These are phyloP conservation scores for Aplochiton taeniatus DNA, from an alignment of 2,797 vertebrate species.

Conservation along the genomic window DNA sequence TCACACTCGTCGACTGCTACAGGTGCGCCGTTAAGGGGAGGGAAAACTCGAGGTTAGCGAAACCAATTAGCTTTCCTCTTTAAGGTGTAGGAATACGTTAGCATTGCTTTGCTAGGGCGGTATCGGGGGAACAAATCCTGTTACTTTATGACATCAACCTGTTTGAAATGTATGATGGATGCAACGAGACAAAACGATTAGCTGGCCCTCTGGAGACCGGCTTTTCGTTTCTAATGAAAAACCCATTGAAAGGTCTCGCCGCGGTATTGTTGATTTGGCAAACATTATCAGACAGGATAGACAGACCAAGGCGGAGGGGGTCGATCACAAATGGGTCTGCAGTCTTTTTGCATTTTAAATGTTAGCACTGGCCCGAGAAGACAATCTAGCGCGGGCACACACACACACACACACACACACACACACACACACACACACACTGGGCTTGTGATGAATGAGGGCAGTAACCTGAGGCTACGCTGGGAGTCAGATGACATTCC, in stretches of 20 bases:
- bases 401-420: neutral
- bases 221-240: constrained; percentile 41
- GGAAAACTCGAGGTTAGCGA: no score
- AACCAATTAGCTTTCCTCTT: no score
- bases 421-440: constrained; percentile 8
- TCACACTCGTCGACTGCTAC: no score
- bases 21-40: no score
- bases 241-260: constrained; percentile 43
- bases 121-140: no score
- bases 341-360: constrained; percentile 42
- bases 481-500: constrained; percentile 52
- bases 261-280: constrained; percentile 62
- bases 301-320: constrained; percentile 21
- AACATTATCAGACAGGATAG: constrained; percentile 56
- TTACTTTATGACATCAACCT: neutral
- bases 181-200: constrained; percentile 31
- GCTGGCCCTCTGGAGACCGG: constrained; percentile 18
- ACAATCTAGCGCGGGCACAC: neutral
- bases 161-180: constrained; percentile 18
- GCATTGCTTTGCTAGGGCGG: no score
- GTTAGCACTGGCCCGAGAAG: constrained; percentile 29
- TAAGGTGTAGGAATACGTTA: no score
- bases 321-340: constrained; percentile 40
- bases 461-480: constrained; percentile 38
- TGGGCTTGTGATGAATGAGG: constrained; percentile 52